Conservation (phyloP, 2,888 invertebrate genomes). For the Plagodis dolabraria region DNA sequence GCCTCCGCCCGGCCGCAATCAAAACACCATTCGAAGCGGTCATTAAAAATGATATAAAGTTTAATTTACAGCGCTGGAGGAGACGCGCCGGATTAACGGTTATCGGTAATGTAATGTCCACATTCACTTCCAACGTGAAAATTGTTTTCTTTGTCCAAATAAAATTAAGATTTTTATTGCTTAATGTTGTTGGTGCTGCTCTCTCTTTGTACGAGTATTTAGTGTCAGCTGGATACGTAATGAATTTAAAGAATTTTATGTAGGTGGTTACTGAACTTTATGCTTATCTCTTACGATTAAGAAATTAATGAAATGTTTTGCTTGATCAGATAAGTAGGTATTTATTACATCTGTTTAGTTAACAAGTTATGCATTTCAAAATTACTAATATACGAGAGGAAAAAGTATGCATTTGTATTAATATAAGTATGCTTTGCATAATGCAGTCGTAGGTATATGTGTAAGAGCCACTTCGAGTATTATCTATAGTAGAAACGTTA, state of each 20-base stretch:
- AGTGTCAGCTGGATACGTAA: constrained; percentile 37
- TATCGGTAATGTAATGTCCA: constrained; percentile 75
- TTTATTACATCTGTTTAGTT: constrained; percentile 8
- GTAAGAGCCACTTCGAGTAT: too few species aligned
- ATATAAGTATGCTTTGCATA: neutral
- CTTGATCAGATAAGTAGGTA: constrained; percentile 23
- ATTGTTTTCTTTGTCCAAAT: constrained; percentile 71
- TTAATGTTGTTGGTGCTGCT: constrained; percentile 46
- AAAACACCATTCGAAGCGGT: constrained; percentile 81
- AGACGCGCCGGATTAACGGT: constrained; percentile 74
- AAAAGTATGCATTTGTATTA: neutral
- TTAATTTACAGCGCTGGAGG: constrained; percentile 76
- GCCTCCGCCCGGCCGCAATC: constrained; percentile 83
- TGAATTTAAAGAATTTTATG: constrained; percentile 37
- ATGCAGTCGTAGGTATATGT: too few species aligned
- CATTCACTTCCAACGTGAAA: constrained; percentile 63
- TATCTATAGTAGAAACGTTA: too few species aligned
- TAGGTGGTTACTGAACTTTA: constrained; percentile 35
- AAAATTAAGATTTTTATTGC: constrained; percentile 61
- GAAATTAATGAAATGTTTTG: constrained; percentile 39
- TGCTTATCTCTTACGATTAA: constrained; percentile 36
- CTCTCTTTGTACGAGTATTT: constrained; percentile 40
- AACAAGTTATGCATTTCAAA: neutral
- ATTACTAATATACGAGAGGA: too few species aligned
- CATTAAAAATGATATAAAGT: constrained; percentile 84